These are phyloP conservation scores for Sicus ferrugineus DNA, from an alignment of 2,888 invertebrate species.

Conservation along the genomic window DNA sequence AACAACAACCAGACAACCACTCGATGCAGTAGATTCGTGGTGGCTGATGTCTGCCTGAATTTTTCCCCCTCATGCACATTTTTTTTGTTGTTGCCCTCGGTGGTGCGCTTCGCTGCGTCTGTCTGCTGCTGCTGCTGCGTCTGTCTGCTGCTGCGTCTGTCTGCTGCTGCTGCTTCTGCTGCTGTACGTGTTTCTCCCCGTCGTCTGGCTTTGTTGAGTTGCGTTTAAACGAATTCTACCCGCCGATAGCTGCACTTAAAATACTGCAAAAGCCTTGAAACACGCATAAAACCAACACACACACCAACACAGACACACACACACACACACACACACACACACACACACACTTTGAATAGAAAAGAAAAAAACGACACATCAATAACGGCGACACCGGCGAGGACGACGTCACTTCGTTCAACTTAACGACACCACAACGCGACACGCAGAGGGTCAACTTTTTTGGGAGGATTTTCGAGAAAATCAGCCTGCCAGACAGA, in stretches of 20 bases:
- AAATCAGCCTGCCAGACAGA: background rate
- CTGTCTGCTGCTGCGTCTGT: too few relatives aligned
- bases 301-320: background rate
- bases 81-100: conserved; percentile 16
- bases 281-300: background rate
- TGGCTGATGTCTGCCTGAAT: conserved; percentile 11
- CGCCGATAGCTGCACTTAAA: conserved; percentile 21
- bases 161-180: too few relatives aligned
- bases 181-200: too few relatives aligned
- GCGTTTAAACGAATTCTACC: background rate
- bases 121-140: conserved; percentile 6
- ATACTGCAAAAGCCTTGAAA: background rate
- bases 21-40: conserved; percentile 9
- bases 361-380: background rate
- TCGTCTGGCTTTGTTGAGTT: background rate
- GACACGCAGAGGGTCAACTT: background rate
- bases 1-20: conserved; percentile 4
- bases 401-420: conserved; percentile 18
- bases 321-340: conserved; percentile 9
- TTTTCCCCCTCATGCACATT: conserved; percentile 12
- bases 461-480: conserved; percentile 6
- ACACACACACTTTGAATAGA: conserved; percentile 15
- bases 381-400: background rate
- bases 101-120: conserved; percentile 12
- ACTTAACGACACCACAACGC: conserved; percentile 18